Evolutionary conservation across 2,888 invertebrate species (phyloP).

Genomic region (Scaptomyza reducta): DNA sequence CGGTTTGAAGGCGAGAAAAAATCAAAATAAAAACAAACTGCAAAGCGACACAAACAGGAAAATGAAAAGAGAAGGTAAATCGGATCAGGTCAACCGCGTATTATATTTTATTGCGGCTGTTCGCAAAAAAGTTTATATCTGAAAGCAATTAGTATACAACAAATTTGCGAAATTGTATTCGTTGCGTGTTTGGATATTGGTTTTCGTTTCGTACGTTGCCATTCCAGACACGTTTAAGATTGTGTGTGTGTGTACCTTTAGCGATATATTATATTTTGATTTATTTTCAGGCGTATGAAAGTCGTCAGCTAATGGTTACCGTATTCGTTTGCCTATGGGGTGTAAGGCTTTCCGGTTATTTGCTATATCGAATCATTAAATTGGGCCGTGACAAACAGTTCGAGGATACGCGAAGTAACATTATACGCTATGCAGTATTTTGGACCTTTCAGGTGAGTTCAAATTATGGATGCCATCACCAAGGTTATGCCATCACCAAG

Average conservation of each 20-base stretch:
- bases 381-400: conserved; percentile 96
- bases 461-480: conserved; percentile 19
- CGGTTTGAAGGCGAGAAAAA: conserved; percentile 7
- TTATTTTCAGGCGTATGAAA: conserved; percentile 88
- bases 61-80: conserved; percentile 15
- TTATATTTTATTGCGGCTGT: conserved; percentile 18
- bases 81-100: conserved; percentile 23
- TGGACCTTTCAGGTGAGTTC: conserved; percentile 93
- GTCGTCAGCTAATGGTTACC: conserved; percentile 95
- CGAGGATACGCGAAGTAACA: conserved; percentile 94
- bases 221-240: not conserved
- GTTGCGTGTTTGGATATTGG: not conserved
- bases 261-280: not conserved
- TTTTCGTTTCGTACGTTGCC: not conserved
- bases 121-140: conserved; percentile 1
- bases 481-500: conserved; percentile 52
- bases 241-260: not conserved
- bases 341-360: conserved; percentile 92
- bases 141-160: conserved; percentile 14
- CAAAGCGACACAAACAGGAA: not conserved
- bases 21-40: conserved; percentile 8
- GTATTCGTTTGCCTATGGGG: conserved; percentile 95
- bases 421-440: conserved; percentile 94
- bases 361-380: conserved; percentile 94
- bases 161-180: conserved; percentile 6